Conservation (phyloP, 2,888 invertebrate genomes). For the Cremastinae sp. region DNA sequence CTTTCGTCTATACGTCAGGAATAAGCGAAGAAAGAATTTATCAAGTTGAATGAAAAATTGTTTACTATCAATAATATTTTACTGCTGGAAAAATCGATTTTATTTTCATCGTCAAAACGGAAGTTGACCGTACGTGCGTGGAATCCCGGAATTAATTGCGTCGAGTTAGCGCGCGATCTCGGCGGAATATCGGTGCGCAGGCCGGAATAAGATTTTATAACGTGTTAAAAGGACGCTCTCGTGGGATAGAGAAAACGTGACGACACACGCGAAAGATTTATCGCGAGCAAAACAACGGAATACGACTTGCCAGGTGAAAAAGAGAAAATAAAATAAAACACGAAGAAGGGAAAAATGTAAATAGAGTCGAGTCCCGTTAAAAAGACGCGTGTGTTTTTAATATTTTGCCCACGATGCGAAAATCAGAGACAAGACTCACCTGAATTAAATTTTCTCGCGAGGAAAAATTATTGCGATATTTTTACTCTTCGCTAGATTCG, state of each 20-base stretch:
- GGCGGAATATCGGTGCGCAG: neutral
- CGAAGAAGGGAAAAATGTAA: slow-evolving; percentile 23
- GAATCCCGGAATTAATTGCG: slow-evolving; percentile 49
- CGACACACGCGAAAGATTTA: slow-evolving; percentile 29
- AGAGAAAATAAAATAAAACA: slow-evolving; percentile 15
- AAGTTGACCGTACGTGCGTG: slow-evolving; percentile 42
- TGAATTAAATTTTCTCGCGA: slow-evolving; percentile 40
- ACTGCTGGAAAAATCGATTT: neutral
- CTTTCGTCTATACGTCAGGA: slow-evolving; percentile 61
- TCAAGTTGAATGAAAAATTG: neutral
- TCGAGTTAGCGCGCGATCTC: slow-evolving; percentile 21
- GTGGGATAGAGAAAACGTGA: slow-evolving; percentile 16
- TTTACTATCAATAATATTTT: no score
- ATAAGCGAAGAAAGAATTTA: neutral
- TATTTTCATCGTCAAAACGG: slow-evolving; percentile 13
- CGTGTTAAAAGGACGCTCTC: slow-evolving; percentile 26
- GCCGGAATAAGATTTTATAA: slow-evolving; percentile 14
- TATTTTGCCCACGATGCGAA: slow-evolving; percentile 47
- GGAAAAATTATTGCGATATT: slow-evolving; percentile 5
- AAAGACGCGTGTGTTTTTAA: slow-evolving; percentile 50
- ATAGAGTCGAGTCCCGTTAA: slow-evolving; percentile 61
- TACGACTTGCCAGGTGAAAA: slow-evolving; percentile 39
- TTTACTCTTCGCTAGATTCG: no score
- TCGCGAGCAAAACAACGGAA: slow-evolving; percentile 47
- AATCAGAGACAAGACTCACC: slow-evolving; percentile 48